These are phyloP conservation scores for Bemisia tabaci DNA, from an alignment of 1,140 invertebrate genomes.

Conservation along the genomic window DNA sequence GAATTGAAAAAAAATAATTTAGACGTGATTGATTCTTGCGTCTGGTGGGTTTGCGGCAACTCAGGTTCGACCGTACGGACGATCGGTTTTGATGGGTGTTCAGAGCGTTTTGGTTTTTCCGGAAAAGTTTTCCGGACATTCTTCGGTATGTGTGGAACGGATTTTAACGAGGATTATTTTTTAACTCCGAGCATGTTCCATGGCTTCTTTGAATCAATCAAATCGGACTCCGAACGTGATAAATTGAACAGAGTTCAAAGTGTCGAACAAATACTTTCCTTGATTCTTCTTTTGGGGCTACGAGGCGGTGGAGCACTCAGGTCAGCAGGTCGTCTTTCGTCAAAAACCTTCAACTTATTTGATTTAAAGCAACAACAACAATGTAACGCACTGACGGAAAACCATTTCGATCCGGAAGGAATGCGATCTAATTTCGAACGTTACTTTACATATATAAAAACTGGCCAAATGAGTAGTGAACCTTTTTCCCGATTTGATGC, in stretches of 20 bases:
- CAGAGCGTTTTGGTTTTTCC: background rate
- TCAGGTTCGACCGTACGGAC: background rate
- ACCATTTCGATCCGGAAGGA: background rate
- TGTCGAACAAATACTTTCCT: background rate
- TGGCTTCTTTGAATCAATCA: background rate
- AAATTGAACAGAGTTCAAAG: background rate
- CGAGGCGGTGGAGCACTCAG: background rate
- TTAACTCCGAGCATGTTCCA: background rate
- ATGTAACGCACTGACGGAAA: background rate
- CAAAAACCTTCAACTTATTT: no score
- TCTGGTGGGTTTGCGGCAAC: background rate
- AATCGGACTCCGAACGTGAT: background rate
- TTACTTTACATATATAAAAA: background rate
- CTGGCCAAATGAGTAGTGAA: background rate
- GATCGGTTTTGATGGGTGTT: background rate
- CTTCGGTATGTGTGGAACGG: background rate
- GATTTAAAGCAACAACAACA: no score
- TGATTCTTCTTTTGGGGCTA: background rate
- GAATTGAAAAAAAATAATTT: background rate
- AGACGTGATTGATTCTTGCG: background rate
- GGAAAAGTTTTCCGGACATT: background rate
- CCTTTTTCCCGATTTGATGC: background rate
- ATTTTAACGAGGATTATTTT: background rate
- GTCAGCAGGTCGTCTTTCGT: background rate
- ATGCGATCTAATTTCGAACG: background rate